phyloP scores from a whole-genome alignment of 2,113 vertebrate genomes.

The Thryonomys swinderianus region DNA sequence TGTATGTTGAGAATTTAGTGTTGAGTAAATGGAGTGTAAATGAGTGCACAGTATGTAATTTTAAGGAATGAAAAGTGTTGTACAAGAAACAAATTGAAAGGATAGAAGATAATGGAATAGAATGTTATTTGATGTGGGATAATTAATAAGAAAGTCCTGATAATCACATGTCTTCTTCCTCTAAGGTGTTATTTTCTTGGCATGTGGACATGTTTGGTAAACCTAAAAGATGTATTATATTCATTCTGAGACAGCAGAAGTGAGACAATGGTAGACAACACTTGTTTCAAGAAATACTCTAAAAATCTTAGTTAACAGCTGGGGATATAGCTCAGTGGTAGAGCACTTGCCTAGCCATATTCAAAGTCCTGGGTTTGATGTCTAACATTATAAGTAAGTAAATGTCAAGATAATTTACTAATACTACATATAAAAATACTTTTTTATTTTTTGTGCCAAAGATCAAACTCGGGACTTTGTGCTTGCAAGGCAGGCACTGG shows the following conservation, averaged over 20 bases:
- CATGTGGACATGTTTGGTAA: neutral
- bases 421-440: neutral
- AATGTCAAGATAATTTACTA: neutral
- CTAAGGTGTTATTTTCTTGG: neutral
- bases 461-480: no score
- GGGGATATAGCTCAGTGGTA: neutral
- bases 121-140: neutral
- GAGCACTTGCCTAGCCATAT: neutral
- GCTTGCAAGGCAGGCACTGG: no score
- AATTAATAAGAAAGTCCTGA: neutral
- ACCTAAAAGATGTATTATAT: neutral
- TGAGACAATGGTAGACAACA: neutral
- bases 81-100: conserved; percentile 5
- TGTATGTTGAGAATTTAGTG: conserved; percentile 4
- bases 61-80: conserved; percentile 9
- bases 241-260: conserved; percentile 23
- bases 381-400: neutral
- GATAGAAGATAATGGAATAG: neutral
- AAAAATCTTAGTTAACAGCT: neutral
- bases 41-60: neutral
- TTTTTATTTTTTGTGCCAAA: no score
- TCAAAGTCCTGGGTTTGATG: neutral
- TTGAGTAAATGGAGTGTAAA: neutral
- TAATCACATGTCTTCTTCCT: neutral
- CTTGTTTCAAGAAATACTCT: neutral